Percentiles rank a stretch among this genome's conserved stretches.
These are phyloP conservation scores for Macaria notata DNA, from an alignment of 2,888 invertebrate species.

Conservation along the genomic window DNA sequence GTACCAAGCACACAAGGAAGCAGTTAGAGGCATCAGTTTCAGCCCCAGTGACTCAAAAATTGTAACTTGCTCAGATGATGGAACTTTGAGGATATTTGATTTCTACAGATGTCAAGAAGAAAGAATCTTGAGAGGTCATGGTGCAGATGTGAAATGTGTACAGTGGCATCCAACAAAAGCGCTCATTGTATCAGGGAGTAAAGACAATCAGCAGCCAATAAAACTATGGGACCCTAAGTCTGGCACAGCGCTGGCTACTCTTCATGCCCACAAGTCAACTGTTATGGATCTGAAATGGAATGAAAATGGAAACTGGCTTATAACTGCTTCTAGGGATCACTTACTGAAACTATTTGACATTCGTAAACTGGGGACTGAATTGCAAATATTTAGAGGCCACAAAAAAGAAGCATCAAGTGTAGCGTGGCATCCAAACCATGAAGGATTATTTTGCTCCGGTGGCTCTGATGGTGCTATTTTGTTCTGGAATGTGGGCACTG, in stretches of 20 bases:
- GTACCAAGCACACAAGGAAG: constrained; percentile 99
- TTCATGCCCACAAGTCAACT: constrained; percentile 99
- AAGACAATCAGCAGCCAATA: constrained; percentile 99
- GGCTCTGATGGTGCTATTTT: constrained; percentile 99
- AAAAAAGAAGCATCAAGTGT: constrained; percentile 99
- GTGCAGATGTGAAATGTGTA: constrained; percentile 99
- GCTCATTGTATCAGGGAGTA: constrained; percentile 98
- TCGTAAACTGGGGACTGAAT: constrained; percentile 96
- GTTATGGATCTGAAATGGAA: constrained; percentile 99
- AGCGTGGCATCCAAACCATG: constrained; percentile 99
- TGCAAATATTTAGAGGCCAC: constrained; percentile 99
- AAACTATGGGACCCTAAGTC: constrained; percentile 99
- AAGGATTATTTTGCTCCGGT: constrained; percentile 98
- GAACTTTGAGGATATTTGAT: constrained; percentile 99
- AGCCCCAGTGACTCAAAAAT: constrained; percentile 99
- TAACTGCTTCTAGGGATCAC: constrained; percentile 99
- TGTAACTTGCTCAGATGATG: constrained; percentile 99
- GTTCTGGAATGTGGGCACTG: constrained; percentile 99
- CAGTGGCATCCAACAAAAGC: constrained; percentile 99
- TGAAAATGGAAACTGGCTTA: constrained; percentile 99
- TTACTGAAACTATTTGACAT: constrained; percentile 98
- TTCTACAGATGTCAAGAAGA: constrained; percentile 98
- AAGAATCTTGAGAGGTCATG: constrained; percentile 95
- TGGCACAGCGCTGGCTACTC: constrained; percentile 96
- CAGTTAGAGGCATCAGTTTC: constrained; percentile 99